phyloP scores from a whole-genome alignment of 1,140 invertebrate genomes.

The Bombus pascuorum region DNA sequence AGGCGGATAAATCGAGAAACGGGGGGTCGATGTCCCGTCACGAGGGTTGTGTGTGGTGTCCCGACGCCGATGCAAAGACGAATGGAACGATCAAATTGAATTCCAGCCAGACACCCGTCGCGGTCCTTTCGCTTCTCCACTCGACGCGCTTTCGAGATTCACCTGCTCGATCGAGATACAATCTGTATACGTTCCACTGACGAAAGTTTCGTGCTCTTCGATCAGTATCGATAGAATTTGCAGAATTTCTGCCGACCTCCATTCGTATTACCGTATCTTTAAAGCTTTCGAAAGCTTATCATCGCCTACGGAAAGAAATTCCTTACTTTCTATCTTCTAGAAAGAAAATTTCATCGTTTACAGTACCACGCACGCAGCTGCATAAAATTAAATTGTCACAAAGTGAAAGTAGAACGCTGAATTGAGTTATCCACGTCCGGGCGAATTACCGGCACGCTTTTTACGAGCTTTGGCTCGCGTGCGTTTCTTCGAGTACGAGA shows the following conservation, averaged over 20 bases:
- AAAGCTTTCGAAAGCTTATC: too few species aligned
- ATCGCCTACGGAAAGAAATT: too few species aligned
- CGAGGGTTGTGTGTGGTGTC: conserved; percentile 1
- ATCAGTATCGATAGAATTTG: background rate
- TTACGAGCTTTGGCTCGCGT: conserved; percentile 7
- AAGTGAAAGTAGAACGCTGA: background rate
- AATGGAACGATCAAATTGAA: conserved; percentile 74
- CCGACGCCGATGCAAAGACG: conserved; percentile 62
- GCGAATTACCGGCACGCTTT: conserved; percentile 14
- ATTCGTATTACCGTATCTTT: background rate
- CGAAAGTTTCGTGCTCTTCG: background rate
- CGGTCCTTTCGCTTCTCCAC: background rate
- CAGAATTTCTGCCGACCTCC: background rate
- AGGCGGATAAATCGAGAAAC: conserved; percentile 57
- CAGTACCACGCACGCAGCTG: too few species aligned
- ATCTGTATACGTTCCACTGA: background rate
- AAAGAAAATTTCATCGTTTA: too few species aligned
- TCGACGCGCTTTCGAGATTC: conserved; percentile 4
- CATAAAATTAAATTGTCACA: background rate
- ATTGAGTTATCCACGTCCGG: conserved; percentile 4
- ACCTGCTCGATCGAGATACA: background rate
- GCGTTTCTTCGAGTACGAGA: conserved; percentile 1
- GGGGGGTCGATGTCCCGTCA: conserved; percentile 1
- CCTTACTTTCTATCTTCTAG: too few species aligned
- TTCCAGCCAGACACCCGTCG: conserved; percentile 61